Conservation (phyloP, 2,113 vertebrate species). For the Ramphastos sulfuratus region DNA sequence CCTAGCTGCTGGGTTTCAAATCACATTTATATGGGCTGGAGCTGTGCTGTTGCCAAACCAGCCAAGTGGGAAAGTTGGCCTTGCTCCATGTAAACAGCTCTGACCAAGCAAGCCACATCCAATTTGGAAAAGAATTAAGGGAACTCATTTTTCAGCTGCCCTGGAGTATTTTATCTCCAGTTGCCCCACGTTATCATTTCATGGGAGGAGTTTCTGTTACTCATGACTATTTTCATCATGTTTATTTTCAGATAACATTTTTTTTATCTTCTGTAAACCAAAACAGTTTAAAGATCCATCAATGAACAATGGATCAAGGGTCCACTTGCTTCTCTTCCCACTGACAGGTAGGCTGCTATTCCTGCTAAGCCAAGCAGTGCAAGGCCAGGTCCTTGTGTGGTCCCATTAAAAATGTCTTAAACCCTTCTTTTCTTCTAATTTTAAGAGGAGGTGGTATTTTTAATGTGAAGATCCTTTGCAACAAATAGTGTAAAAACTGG, state of each 20-base stretch:
- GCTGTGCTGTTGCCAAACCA: not conserved
- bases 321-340: not conserved
- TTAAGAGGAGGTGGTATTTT: not conserved
- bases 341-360: not conserved
- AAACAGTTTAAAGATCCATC: not conserved
- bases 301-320: not conserved
- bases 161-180: conserved; percentile 3
- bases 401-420: not conserved
- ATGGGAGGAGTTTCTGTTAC: not conserved
- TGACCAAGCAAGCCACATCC: conserved; percentile 7
- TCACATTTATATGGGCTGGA: not conserved
- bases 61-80: conserved; percentile 1
- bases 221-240: not conserved
- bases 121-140: conserved; percentile 51
- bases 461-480: not conserved
- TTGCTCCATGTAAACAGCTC: conserved; percentile 36
- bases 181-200: conserved; percentile 10
- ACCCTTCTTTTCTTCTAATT: not conserved
- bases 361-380: rapidly evolving
- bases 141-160: conserved; percentile 28
- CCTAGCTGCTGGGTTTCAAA: not conserved
- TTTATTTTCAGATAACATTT: not conserved
- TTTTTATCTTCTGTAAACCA: conserved; percentile 21
- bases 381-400: not conserved
- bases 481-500: not conserved